Conservation (phyloP, 2,797 vertebrate species). For the Pampus argenteus region DNA sequence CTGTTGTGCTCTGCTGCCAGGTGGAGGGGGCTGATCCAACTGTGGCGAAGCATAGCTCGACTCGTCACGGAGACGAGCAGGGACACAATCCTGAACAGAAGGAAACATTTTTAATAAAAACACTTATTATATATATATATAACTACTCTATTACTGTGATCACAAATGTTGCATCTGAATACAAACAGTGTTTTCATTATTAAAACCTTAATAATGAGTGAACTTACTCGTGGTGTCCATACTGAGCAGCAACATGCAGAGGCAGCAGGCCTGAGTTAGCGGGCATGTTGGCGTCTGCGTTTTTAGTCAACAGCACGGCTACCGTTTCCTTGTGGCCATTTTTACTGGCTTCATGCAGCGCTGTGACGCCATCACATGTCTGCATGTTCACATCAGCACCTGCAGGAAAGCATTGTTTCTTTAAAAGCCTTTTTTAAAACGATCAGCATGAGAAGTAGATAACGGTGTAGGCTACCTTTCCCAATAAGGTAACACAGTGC, state of each 20-base stretch:
- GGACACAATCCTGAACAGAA: conserved; percentile 88
- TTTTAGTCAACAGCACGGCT: conserved; percentile 88
- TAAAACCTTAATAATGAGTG: background rate
- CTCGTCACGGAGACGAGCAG: conserved; percentile 93
- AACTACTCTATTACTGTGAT: background rate
- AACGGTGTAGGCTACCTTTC: conserved; percentile 86
- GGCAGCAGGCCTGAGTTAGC: conserved; percentile 90
- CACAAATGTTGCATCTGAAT: background rate
- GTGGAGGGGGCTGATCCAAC: conserved; percentile 94
- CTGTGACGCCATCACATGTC: conserved; percentile 89
- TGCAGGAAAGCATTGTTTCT: conserved; percentile 55
- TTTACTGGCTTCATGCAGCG: conserved; percentile 92
- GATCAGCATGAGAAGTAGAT: background rate
- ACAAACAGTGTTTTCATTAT: background rate
- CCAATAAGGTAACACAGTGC: conserved; percentile 88
- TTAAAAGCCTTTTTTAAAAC: background rate
- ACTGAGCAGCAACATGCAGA: conserved; percentile 91
- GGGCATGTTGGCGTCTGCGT: conserved; percentile 93
- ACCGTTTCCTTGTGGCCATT: conserved; percentile 87
- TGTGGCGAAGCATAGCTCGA: conserved; percentile 88
- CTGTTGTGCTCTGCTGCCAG: conserved; percentile 92
- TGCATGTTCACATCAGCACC: conserved; percentile 92
- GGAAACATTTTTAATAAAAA: background rate
- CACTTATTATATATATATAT: too few species aligned
- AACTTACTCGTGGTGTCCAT: conserved; percentile 92